These are phyloP conservation scores for Fopius arisanus DNA, from an alignment of 1,140 invertebrate genomes.

Conservation along the genomic window DNA sequence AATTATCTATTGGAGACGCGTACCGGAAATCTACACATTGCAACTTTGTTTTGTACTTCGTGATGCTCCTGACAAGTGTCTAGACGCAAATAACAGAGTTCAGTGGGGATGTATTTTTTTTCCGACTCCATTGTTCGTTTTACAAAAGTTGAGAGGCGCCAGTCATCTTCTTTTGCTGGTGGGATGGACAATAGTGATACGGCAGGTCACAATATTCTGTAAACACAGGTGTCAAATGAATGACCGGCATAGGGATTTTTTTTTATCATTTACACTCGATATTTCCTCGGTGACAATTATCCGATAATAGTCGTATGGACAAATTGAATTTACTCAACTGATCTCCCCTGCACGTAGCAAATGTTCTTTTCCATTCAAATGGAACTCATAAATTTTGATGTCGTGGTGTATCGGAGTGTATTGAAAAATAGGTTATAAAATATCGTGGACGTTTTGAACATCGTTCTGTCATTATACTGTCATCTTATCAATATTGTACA, in stretches of 20 bases:
- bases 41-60: background rate
- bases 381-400: background rate
- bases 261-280: background rate
- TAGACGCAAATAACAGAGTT: background rate
- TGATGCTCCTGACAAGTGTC: slow-evolving; percentile 8
- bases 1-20: background rate
- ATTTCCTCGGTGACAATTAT: background rate
- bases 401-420: background rate
- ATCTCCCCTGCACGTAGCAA: background rate
- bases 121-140: background rate
- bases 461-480: background rate
- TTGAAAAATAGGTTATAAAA: background rate
- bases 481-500: background rate
- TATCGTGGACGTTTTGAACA: background rate
- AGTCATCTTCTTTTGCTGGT: background rate
- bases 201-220: slow-evolving; percentile 7
- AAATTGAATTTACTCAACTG: background rate
- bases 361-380: too few species aligned
- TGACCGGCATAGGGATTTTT: slow-evolving; percentile 15
- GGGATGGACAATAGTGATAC: background rate
- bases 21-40: slow-evolving; percentile 13
- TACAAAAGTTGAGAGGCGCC: slow-evolving; percentile 7
- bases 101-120: background rate
- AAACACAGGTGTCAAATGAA: slow-evolving; percentile 24
- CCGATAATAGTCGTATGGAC: background rate